Evolutionary conservation across 2,113 vertebrate genomes (phyloP).

Genomic region (Nibea coibor): DNA sequence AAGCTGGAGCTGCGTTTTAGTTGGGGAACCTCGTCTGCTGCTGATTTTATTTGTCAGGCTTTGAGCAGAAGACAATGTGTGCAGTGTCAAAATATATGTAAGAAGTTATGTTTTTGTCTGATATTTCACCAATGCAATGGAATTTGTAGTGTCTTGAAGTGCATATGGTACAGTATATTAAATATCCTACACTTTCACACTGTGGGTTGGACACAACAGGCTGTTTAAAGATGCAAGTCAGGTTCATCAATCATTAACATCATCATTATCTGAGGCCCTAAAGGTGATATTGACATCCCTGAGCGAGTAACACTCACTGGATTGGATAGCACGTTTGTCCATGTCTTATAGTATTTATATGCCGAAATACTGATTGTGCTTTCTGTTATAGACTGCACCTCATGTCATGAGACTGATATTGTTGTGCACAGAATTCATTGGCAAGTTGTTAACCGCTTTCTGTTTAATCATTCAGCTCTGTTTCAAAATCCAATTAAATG

Average conservation of each 20-base stretch:
- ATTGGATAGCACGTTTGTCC: background rate
- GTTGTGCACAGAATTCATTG: constrained; percentile 17
- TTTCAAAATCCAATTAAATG: constrained; percentile 35
- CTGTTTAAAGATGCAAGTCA: background rate
- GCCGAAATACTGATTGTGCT: constrained; percentile 19
- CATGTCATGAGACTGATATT: constrained; percentile 7
- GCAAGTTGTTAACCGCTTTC: background rate
- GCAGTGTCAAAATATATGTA: background rate
- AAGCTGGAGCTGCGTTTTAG: background rate
- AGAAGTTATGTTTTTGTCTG: background rate
- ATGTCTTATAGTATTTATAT: background rate
- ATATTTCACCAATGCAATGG: background rate
- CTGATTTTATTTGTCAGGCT: background rate
- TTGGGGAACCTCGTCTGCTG: background rate
- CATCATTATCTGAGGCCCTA: background rate
- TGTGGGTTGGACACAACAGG: background rate
- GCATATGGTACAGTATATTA: background rate
- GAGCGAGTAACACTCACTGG: background rate
- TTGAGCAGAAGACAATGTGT: background rate
- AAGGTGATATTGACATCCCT: background rate
- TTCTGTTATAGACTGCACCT: constrained; percentile 14
- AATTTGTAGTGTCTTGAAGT: background rate
- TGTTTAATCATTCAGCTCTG: constrained; percentile 28
- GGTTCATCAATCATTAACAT: background rate
- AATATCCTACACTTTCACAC: background rate